Base-by-base conservation (phyloP, 2,888 invertebrate genomes). In the Euphydryas editha region DNA sequence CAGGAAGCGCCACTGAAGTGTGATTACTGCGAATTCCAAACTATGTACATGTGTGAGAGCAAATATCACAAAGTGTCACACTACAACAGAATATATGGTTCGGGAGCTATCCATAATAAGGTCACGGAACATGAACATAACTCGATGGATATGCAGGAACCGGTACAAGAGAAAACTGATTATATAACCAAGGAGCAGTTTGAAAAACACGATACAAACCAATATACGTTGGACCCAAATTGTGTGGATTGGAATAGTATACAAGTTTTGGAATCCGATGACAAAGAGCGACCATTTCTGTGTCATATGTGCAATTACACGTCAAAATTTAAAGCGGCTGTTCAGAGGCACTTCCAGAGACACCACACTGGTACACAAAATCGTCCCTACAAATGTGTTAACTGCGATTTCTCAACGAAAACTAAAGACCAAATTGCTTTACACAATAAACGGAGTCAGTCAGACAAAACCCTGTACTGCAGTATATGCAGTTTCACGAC, bases 391-490 rank as follows among this genome's bases (percentile, higher is more conserved):
- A 85, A 85, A 63, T 90, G 90, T 55, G 61, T 79, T 0, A 86
- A 87, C 51, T 90, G 90, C 57, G 86, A 85, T 30, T 90, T 88
- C 46, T 81, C 84, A 0, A 87, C 89, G 0, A 89, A 89, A 77
- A 90, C 89, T 0, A 86, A 87, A 72, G 90, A 90, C 15, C 86
- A 88, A 47, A 87, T 89, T 7, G 73, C 83, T 0, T 69, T 89
- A 13, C 90, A 90, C 55, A 86, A 82, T n/a, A 88, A 87, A 67
- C 64, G 88, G 0, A 88, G 87, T 55, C 73, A 78, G 11, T 81
- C 84, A 0, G 77, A 79, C 0, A 49, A 64, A 0, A 6, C 59
- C 0, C 57, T 88, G 0, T 60, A 11, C 0, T 90, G 90, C 55
- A 67, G 69, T 1, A 64, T 63, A 0, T 88, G 90, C 59, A 54